These are phyloP conservation scores for Aspidoscelis tigris DNA, from an alignment of 2,113 vertebrate genomes.

Conservation along the genomic window DNA sequence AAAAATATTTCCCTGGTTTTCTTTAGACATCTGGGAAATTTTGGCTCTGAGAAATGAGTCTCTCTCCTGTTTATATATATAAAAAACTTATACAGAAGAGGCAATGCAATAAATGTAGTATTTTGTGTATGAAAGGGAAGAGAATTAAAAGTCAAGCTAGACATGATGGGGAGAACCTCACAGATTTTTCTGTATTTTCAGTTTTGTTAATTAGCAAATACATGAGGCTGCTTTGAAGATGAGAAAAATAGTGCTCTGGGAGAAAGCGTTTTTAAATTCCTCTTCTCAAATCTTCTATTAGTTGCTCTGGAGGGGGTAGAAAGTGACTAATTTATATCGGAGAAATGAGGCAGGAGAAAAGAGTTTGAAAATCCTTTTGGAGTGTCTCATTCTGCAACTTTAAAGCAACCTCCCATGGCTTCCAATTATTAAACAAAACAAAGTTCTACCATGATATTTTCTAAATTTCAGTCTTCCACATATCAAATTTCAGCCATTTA, in stretches of 20 bases:
- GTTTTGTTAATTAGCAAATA: slow-evolving; percentile 5
- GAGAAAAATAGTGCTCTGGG: background rate
- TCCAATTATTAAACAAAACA: background rate
- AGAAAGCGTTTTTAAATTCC: background rate
- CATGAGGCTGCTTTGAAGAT: background rate
- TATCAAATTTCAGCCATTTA: too few species aligned
- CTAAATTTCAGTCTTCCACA: too few species aligned
- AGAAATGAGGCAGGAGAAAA: background rate
- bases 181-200: background rate
- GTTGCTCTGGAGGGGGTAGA: background rate
- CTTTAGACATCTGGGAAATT: too few species aligned
- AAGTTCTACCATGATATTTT: background rate
- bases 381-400: background rate
- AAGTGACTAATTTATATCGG: background rate
- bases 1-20: too few species aligned
- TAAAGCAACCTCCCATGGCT: background rate
- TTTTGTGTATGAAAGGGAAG: background rate
- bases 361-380: background rate
- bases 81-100: too few species aligned
- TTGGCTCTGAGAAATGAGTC: too few species aligned
- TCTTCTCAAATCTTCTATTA: background rate
- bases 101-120: too few species aligned
- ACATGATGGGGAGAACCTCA: background rate
- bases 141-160: background rate
- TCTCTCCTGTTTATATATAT: too few species aligned